phyloP scores from a whole-genome alignment of 53 echinoderm and acorn worm species.

The Patiria pectinifera region DNA sequence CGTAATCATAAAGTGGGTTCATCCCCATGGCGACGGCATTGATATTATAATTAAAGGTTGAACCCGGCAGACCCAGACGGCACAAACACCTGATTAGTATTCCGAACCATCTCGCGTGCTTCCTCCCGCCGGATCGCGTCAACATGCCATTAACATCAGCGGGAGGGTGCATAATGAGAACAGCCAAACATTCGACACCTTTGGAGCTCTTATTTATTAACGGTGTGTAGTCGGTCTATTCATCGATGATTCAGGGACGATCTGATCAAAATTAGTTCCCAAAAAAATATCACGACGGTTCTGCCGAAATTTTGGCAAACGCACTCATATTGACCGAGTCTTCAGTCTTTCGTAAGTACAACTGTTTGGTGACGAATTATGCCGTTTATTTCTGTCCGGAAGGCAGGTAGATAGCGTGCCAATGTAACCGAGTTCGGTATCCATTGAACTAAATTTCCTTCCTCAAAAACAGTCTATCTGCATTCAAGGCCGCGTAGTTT shows the following conservation, averaged over 20 bases:
- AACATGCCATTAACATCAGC: background rate
- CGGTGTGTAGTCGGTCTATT: background rate
- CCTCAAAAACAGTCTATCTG: background rate
- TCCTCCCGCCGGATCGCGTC: background rate
- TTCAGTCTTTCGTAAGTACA: background rate
- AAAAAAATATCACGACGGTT: background rate
- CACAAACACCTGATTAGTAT: background rate
- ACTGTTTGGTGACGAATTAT: background rate
- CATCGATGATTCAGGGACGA: background rate
- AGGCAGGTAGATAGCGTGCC: background rate
- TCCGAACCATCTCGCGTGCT: background rate
- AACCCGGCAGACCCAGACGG: background rate
- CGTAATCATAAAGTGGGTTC: background rate
- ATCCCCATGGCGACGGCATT: background rate
- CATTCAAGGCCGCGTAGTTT: background rate
- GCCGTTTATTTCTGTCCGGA: background rate
- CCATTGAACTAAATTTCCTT: background rate
- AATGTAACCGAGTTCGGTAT: background rate
- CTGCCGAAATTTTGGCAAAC: background rate
- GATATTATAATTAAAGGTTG: slow-evolving; percentile 16
- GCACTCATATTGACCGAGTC: background rate
- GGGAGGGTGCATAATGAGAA: background rate
- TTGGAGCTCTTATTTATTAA: slow-evolving; percentile 1
- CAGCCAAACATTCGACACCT: background rate
- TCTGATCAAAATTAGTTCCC: background rate